phyloP scores from a whole-genome alignment of 2,113 vertebrate genomes.

The Sinocyclocheilus anshuiensis region DNA sequence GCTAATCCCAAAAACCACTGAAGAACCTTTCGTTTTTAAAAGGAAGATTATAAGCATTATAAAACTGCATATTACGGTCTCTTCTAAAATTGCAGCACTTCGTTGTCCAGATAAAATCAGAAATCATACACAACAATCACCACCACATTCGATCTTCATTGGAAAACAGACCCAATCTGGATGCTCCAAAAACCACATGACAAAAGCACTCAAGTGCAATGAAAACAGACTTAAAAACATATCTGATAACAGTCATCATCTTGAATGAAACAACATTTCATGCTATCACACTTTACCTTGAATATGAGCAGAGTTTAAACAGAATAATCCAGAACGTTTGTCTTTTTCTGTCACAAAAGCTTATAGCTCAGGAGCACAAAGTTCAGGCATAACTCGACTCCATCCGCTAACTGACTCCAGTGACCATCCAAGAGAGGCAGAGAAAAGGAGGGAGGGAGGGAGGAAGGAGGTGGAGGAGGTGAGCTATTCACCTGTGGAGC shows the following conservation, averaged over 20 bases:
- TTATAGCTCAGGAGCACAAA: neutral
- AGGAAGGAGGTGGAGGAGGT: slow-evolving; percentile 5
- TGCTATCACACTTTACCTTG: slow-evolving; percentile 12
- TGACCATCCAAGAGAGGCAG: slow-evolving; percentile 6
- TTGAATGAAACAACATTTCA: neutral
- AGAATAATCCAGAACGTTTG: slow-evolving; percentile 18
- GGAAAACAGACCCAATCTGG: neutral
- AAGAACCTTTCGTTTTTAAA: too few species aligned
- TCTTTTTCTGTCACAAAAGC: neutral
- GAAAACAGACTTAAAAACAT: neutral
- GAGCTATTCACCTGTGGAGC: slow-evolving; percentile 46
- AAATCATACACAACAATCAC: neutral
- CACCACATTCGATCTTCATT: neutral
- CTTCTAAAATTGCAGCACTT: neutral
- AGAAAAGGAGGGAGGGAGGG: slow-evolving; percentile 27
- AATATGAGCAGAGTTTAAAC: neutral
- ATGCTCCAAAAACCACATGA: neutral
- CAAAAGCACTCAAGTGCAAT: neutral
- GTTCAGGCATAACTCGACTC: neutral
- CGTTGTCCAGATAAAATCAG: neutral
- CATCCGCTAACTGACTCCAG: slow-evolving; percentile 19
- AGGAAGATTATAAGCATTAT: neutral
- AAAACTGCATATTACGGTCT: neutral
- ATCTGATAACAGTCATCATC: neutral
- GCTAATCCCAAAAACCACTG: too few species aligned